Evolutionary conservation across 92 coral and sea anemone genomes (phyloP).

Genomic region (Parazoanthus darwini): DNA sequence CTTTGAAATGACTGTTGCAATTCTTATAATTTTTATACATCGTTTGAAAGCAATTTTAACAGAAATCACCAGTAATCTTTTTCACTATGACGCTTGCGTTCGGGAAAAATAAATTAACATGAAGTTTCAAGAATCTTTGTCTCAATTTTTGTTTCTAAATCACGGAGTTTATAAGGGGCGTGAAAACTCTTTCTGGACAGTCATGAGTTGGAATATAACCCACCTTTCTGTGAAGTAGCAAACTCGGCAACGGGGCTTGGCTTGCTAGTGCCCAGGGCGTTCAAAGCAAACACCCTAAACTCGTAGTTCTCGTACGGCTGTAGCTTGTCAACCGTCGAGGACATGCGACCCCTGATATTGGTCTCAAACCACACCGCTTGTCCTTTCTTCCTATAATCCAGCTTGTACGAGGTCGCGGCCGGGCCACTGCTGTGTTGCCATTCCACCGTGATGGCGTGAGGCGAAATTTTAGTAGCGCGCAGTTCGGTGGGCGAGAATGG

Average conservation of each 20-base stretch:
- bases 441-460: constrained; percentile 68
- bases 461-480: constrained; percentile 51
- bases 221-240: constrained; percentile 81
- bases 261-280: constrained; percentile 75
- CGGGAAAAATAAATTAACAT: too few relatives aligned
- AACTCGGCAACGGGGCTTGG: constrained; percentile 76
- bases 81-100: too few relatives aligned
- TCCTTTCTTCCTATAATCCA: constrained; percentile 67
- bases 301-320: constrained; percentile 74
- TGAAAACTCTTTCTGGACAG: not conserved
- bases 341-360: constrained; percentile 63
- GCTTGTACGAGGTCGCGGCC: constrained; percentile 62
- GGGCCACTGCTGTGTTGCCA: constrained; percentile 80
- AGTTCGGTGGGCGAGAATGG: constrained; percentile 87
- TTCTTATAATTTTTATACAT: too few relatives aligned
- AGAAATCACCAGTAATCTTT: too few relatives aligned
- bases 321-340: constrained; percentile 53
- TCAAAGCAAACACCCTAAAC: constrained; percentile 80
- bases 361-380: constrained; percentile 55
- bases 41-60: too few relatives aligned
- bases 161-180: not conserved
- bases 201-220: not conserved
- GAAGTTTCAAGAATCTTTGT: too few relatives aligned
- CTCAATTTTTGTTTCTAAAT: too few relatives aligned
- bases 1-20: too few relatives aligned